These are phyloP conservation scores for Ellobium chinense DNA, from an alignment of 2,888 invertebrate species.

Conservation along the genomic window DNA sequence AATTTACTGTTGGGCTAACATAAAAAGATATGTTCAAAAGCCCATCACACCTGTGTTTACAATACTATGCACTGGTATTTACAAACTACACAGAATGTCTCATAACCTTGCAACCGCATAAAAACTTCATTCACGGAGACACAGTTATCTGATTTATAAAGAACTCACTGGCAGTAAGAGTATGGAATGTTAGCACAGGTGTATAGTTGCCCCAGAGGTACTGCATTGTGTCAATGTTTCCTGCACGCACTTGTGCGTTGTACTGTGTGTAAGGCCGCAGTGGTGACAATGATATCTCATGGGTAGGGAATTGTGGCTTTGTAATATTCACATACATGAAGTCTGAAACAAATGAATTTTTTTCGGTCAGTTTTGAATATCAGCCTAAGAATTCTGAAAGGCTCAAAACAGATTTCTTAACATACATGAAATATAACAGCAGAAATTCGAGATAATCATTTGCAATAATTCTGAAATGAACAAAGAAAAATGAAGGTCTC, in stretches of 20 bases:
- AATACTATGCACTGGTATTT: too few species aligned
- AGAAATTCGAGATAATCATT: too few species aligned
- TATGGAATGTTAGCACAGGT: slow-evolving; percentile 53
- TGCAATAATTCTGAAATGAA: too few species aligned
- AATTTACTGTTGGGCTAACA: too few species aligned
- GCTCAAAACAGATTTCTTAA: neutral
- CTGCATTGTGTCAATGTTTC: slow-evolving; percentile 60
- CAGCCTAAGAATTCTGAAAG: neutral
- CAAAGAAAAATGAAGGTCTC: too few species aligned
- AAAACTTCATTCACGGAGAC: too few species aligned
- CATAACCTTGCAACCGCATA: too few species aligned
- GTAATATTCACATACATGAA: slow-evolving; percentile 25
- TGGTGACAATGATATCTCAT: slow-evolving; percentile 49
- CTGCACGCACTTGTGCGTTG: slow-evolving; percentile 61
- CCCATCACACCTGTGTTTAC: too few species aligned
- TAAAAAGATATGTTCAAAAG: too few species aligned
- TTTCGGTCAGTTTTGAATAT: too few species aligned
- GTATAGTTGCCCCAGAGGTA: slow-evolving; percentile 69
- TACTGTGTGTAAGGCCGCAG: slow-evolving; percentile 67
- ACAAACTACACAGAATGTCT: too few species aligned
- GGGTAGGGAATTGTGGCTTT: slow-evolving; percentile 41
- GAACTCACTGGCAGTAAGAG: slow-evolving; percentile 50
- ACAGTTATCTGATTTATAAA: too few species aligned
- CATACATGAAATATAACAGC: neutral
- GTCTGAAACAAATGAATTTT: slow-evolving; percentile 17